Base-by-base conservation (phyloP, 2,888 invertebrate genomes). In the Athalia circularis region DNA sequence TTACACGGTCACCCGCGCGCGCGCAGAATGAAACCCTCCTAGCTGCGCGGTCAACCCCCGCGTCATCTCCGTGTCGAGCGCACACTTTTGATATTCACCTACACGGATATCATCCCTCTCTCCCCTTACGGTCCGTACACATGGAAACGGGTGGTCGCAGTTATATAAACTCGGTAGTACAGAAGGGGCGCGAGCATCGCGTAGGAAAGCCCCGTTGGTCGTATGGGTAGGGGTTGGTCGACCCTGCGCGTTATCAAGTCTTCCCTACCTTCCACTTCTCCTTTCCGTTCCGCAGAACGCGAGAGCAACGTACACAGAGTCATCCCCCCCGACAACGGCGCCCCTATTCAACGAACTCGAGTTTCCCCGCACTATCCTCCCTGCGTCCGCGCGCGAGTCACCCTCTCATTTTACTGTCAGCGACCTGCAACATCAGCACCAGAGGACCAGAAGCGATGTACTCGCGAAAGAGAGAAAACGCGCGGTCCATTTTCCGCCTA, bases 401-500 rank as follows among this genome's bases (percentile, higher is more conserved):
- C 91, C 90, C 78, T 65, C 57, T 91, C 91, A 92, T 91, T 48
- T 45, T 29, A 11, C 64, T 8, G 45, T 5, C 48, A 92, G 91
- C 92, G 92, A 91, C 92, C 92, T 92, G 91, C 90, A 90, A 90
- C 90, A 90, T 90, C 90, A 54, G 52, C 29, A 29, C 13, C 43
- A 47, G 57, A 72, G 57, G 7, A 47, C 57, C 47, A 68, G 68
- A 68, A 72, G 72, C 72, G 47, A 47, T 59, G 72, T 59, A 47
- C 8, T 13, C 45, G 57, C 72, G 62, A 29, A 29, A 29, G 29
- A 29, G 29, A 29, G 29, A 29, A 90, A 89, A 86, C 90, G 92
- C 93, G 92, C 92, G 92, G 91, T 91, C 92, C 92, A 92, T 92
- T 92, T 92, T 91, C 92, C 91, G 89, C 90, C 89, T 90, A 90